Base-by-base conservation (phyloP, 23 tunicate species). In the Oikopleura albicans region DNA sequence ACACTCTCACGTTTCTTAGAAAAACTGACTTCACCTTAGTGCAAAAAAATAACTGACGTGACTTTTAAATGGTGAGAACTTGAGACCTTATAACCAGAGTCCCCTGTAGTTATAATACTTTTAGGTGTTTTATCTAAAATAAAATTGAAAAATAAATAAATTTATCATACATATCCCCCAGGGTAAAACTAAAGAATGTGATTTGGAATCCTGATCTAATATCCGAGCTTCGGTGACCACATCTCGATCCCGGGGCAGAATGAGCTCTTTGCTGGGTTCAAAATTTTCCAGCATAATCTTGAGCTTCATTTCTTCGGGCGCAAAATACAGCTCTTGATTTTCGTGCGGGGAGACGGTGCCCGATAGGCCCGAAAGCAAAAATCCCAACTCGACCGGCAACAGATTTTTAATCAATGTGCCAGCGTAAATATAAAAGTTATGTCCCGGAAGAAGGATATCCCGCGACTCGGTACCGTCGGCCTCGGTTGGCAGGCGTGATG, bases 241-340 rank as follows among this genome's bases (percentile, higher is more conserved):
- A 71, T 71, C 79, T 16, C 79, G 79, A 71, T 71, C 33, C 4
- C 33, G 41, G 87, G 84, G 36, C 91, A 88, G 8, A 95, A 87
- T 66, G 0, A 95, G 86, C 40, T 95, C 99, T 39, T 89, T 40
- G 86, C 96, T 88, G n/a, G 71, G 76, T 76, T 87, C 86, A 40
- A 90, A 95, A 39, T 85, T 85, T 57, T 95, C 99, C 38, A 90
- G 84, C 38, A 79, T 38, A 41, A 94, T 90, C 38, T 92, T 16
- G 33, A 71, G 31, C 35, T 71, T 71, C 63, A 49, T 49, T 16
- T 16, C 37, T 22, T 71, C 35, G 37, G 79, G 79, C 79, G 79
- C 27, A 71, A 71, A 71, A 71, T 71, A 71, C 4, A 71, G 27
- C 35, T 16, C 35, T 71, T 71, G 79, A 12, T 31, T 29, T 71